A percentile compares a stretch with the other conserved stretches of the same genome.
Conservation (phyloP, 2,888 invertebrate genomes). For the Drosophila mayaguana region DNA sequence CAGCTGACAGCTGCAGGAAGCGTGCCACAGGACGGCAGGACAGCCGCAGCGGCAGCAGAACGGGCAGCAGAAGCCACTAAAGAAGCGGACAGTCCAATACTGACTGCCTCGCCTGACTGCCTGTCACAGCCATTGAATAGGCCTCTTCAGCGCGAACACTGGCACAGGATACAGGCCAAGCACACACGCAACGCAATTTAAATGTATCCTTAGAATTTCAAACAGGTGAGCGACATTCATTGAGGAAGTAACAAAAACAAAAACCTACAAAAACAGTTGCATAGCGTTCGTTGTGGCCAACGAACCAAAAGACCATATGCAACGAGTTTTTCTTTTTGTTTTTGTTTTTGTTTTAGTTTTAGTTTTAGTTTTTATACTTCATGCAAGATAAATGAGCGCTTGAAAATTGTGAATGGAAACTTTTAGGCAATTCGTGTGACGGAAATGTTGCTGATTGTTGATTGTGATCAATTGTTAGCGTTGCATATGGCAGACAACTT, state of each 20-base stretch:
- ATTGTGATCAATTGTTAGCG: conserved; percentile 5
- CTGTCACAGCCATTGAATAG: conserved; percentile 67
- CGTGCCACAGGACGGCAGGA: conserved; percentile 54
- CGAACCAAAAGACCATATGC: conserved; percentile 26
- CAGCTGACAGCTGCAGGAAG: conserved; percentile 78
- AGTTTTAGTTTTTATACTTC: not conserved
- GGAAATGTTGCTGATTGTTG: not conserved
- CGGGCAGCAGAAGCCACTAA: conserved; percentile 10
- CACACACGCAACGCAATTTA: conserved; percentile 73
- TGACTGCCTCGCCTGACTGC: conserved; percentile 35
- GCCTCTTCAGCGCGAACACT: conserved; percentile 60
- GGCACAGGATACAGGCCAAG: conserved; percentile 64
- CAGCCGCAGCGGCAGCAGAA: conserved; percentile 14
- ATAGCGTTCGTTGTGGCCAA: conserved; percentile 15
- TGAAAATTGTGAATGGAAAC: conserved; percentile 16
- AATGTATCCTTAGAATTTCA: conserved; percentile 80
- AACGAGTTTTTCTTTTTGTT: conserved; percentile 16
- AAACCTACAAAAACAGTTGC: conserved; percentile 17
- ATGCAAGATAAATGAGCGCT: conserved; percentile 2
- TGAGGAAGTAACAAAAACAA: conserved; percentile 34
- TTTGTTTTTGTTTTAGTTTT: not conserved
- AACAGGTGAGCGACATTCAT: conserved; percentile 74
- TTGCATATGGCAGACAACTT: not conserved
- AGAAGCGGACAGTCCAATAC: conserved; percentile 59
- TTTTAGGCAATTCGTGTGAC: conserved; percentile 13